Conservation (phyloP, 30 jellyfish, hydroid and myxozoan genomes). For the Aurelia aurita complex sp. Pacific region DNA sequence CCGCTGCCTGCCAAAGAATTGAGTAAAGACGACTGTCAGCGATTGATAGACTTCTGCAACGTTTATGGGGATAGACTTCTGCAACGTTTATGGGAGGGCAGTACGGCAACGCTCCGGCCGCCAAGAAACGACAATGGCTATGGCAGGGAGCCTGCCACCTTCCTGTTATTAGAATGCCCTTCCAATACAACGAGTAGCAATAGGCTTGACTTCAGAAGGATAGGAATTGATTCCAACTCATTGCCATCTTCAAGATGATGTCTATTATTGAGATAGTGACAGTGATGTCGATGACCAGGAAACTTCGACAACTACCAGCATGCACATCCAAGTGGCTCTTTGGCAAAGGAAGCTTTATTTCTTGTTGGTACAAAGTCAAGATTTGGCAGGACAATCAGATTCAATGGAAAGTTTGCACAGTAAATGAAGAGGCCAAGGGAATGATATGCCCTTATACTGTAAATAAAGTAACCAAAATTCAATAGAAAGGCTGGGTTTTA, state of each 20-base stretch:
- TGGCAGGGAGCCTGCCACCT: conserved; percentile 17
- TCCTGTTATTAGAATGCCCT: background rate
- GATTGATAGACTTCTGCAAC: too few species aligned
- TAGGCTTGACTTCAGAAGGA: too few species aligned
- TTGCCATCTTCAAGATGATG: too few species aligned
- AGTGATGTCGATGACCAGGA: background rate
- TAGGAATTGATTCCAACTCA: too few species aligned
- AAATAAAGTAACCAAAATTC: too few species aligned
- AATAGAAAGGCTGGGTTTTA: too few species aligned
- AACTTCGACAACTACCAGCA: background rate
- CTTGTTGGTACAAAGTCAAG: too few species aligned
- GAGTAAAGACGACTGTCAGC: conserved; percentile 8
- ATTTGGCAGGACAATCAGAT: too few species aligned
- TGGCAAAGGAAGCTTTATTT: conserved; percentile 4
- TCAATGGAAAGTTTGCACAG: too few species aligned
- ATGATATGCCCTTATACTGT: too few species aligned
- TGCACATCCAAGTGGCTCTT: conserved; percentile 9
- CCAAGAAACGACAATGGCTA: conserved; percentile 25
- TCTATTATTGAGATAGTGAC: too few species aligned
- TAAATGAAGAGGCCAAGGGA: too few species aligned
- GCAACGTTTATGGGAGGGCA: conserved; percentile 12
- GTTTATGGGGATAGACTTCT: background rate
- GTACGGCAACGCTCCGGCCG: conserved; percentile 27
- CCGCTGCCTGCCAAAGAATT: background rate
- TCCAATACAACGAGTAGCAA: background rate